These are phyloP conservation scores for Peromyscus maniculatus DNA, from an alignment of 2,113 vertebrate genomes.

Conservation along the genomic window DNA sequence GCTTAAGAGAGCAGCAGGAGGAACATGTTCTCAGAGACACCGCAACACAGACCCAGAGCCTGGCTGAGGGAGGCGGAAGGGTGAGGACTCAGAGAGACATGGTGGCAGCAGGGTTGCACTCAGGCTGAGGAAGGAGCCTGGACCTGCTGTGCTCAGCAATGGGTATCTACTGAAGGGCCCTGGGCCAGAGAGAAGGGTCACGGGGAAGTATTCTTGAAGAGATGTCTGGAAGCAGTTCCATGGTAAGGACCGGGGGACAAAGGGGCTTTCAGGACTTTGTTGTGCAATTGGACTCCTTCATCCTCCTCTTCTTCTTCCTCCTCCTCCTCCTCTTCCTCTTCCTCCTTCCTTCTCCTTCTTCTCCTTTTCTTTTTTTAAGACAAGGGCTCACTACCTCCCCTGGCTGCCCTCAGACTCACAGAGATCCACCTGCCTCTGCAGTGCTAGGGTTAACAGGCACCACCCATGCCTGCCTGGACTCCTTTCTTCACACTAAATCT, in stretches of 20 bases:
- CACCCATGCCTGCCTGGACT: background rate
- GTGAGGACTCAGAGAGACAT: background rate
- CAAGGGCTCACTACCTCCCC: background rate
- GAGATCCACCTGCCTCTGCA: background rate
- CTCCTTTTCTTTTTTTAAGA: background rate
- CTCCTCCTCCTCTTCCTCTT: no score
- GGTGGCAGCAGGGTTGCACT: background rate
- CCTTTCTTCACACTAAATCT: background rate
- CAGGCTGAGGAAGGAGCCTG: background rate
- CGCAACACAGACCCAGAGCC: background rate
- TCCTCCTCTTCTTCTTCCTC: no score
- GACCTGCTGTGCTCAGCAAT: background rate
- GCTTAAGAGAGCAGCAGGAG: background rate
- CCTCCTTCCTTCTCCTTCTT: no score
- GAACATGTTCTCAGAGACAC: background rate
- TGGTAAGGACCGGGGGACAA: background rate
- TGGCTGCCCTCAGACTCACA: background rate
- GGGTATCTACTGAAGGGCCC: background rate
- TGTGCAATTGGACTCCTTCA: no score
- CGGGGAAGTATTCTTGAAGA: background rate
- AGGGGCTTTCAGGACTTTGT: background rate
- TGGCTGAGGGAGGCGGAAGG: fast-evolving
- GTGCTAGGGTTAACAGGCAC: background rate
- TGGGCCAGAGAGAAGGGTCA: background rate
- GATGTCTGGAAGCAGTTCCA: background rate